phyloP scores from a whole-genome alignment of 2,113 vertebrate species.

The Tetrao urogallus region DNA sequence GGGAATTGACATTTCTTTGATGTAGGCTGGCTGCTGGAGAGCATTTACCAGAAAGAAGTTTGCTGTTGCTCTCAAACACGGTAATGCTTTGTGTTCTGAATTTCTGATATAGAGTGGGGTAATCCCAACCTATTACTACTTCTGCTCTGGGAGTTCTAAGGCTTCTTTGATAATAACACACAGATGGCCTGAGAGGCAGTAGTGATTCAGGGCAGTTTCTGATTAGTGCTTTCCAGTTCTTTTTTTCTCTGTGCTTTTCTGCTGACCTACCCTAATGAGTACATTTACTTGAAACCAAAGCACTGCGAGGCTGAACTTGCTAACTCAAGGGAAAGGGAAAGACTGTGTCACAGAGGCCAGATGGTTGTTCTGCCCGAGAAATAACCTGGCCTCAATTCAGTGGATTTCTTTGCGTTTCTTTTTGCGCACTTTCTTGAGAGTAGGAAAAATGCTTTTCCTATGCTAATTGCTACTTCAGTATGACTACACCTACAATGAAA shows the following conservation, averaged over 20 bases:
- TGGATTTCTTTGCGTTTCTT: neutral
- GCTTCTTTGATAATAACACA: neutral
- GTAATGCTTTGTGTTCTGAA: neutral
- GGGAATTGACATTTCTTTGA: neutral
- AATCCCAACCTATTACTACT: neutral
- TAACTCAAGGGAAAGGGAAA: neutral
- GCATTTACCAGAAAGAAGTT: neutral
- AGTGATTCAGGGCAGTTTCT: neutral
- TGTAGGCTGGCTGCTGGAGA: neutral
- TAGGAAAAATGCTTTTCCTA: neutral
- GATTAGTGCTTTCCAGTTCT: neutral
- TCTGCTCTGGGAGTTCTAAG: accelerated
- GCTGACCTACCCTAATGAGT: neutral
- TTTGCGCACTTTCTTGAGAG: neutral
- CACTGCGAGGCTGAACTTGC: neutral
- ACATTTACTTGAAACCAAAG: neutral
- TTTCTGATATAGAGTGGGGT: accelerated
- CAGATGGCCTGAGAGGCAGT: neutral
- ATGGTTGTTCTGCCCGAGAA: neutral
- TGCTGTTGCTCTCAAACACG: neutral
- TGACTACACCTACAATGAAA: neutral
- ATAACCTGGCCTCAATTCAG: neutral
- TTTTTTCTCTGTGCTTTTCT: neutral
- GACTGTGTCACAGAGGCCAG: neutral
- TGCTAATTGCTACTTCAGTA: neutral